Evolutionary conservation across 2,113 vertebrate genomes (phyloP), one percentile per base, ranked within the genome.

Genomic region (Rhynchomys soricoides): DNA sequence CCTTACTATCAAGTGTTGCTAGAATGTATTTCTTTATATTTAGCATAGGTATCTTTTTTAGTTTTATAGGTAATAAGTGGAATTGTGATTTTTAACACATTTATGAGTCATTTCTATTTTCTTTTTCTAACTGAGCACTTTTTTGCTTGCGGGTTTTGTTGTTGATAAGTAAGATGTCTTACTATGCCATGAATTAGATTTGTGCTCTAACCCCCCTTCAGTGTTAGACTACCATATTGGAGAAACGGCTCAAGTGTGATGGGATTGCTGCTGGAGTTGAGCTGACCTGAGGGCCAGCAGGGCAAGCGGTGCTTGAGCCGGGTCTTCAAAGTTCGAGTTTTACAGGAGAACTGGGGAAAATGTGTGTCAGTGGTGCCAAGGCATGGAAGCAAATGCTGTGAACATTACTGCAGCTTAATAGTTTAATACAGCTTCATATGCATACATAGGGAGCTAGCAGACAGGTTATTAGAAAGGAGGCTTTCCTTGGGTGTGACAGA

Each of bases 31-130:
- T 95, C 81, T 75, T 10, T 45, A 70, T 85, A 43, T 48, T 70
- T 77, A 48, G 21, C 62, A 5, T 92, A 40, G 52, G 86, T 13
- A 68, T 87, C 62, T 92, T 96, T 83, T 17, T 29, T 37, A 87
- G 21, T 93, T 93, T 93, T 50, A 62, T 81, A 92, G 83, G 16
- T 95, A 82, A 81, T 93, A 92, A 86, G 48, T 90, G 5, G 48
- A 62, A 79, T 89, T 57, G 45, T 68, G 37, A 22, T 66, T 90
- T 59, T 94, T 93, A 91, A 77, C 57, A 79, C 89, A 3, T 77
- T 91, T 94, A 85, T 90, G 55, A 94, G 26, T 13, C 45, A 29
- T 71, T 82, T 92, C 43, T 68, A 48, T 86, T 68, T 68, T 21
- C 43, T 48, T 45, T 48, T 10, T 66, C 37, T 81, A 74, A 83